Percentiles rank a stretch among this genome's conserved stretches.
Conservation (phyloP, 2,888 invertebrate genomes). For the Taphrorychus bicolor region DNA sequence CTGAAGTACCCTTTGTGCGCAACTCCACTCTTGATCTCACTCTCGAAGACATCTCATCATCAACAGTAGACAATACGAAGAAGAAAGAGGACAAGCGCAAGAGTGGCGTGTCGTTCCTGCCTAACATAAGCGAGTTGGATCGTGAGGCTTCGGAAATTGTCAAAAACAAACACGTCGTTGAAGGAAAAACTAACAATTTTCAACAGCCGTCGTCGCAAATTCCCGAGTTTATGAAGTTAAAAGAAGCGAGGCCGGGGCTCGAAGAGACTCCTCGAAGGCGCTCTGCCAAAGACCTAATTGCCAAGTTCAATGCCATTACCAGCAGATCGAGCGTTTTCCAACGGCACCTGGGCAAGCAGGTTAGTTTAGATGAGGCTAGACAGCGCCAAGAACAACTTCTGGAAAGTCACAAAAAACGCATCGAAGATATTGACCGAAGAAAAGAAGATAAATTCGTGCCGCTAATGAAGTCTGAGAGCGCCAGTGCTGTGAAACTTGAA, state of each 20-base stretch:
- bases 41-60: conserved; percentile 41
- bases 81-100: conserved; percentile 63
- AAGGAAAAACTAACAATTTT: background rate
- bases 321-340: conserved; percentile 64
- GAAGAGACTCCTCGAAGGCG: conserved; percentile 52
- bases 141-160: conserved; percentile 79
- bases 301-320: conserved; percentile 70
- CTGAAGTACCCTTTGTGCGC: conserved; percentile 66
- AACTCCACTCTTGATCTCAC: conserved; percentile 56
- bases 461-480: conserved; percentile 58
- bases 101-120: conserved; percentile 68
- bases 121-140: conserved; percentile 81
- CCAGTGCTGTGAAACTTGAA: conserved; percentile 51
- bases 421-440: conserved; percentile 52
- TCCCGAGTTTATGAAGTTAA: conserved; percentile 59
- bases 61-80: conserved; percentile 34
- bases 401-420: conserved; percentile 50
- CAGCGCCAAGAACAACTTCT: conserved; percentile 50
- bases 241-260: conserved; percentile 50
- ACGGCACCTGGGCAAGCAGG: conserved; percentile 54
- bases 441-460: conserved; percentile 47
- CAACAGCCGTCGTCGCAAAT: conserved; percentile 49
- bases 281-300: conserved; percentile 65
- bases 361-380: conserved; percentile 47
- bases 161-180: conserved; percentile 54